Evolutionary conservation across 2,888 invertebrate genomes (phyloP), one percentile per base, ranked within the genome.

Genomic region (Pandemis cinnamomeana): DNA sequence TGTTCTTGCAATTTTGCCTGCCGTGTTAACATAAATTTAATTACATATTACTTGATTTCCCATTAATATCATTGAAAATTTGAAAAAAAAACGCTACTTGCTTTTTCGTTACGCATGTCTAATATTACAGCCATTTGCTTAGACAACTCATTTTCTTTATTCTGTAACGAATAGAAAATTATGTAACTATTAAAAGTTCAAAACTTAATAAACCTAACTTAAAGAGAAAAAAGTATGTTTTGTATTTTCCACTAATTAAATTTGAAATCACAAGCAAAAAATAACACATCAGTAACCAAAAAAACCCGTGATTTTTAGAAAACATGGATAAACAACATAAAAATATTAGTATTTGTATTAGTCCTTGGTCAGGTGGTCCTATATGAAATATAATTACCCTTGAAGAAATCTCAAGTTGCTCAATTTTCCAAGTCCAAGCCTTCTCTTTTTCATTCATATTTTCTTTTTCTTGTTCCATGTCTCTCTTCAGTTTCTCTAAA

Each of bases 71-170:
- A 55, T 20, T 3, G 0, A 2, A 10, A 5, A 58, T 10, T 11
- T 20, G 5, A 11, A 6, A 11, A 15, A 55, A 55, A 27, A 2
- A 8, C 20, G 1, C 5, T 5, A 27, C 64, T 8, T 76, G 90
- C 91, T 86, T 89, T 89, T 70, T 92, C 91, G 60, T 76, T 79
- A 62, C 87, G 82, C 73, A 86, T 79, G 48, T 89, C 89, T 66
- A 86, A 77, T 10, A 90, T 86, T 11, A 87, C 79, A 8, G 80
- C 78, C 83, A 88, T 82, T 77, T 89, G 88, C 55, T 83, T 84
- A 0, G 84, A 81, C 0, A 88, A 76, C 71, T 89, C 89, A 2
- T 80, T 80, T 5, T 90, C 89, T 79, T 87, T 89, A 44, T 77
- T 80, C 87, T 89, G 81, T 27, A 83, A 82, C 13, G 61, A 74